phyloP scores from a whole-genome alignment of 1,140 invertebrate species.

The Diprion similis region DNA sequence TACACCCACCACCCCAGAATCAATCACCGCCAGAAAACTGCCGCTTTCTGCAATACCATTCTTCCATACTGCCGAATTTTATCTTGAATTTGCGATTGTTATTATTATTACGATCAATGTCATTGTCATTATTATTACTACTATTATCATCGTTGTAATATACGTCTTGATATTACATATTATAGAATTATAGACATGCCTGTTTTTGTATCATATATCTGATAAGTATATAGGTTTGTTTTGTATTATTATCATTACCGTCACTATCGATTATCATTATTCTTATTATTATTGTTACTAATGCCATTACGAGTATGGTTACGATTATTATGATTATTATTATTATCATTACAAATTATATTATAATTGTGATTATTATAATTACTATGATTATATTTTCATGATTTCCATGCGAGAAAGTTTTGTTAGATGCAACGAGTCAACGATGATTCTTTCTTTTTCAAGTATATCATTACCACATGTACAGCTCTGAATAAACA shows the following conservation, averaged over 20 bases:
- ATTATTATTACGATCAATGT: background rate
- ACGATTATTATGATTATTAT: slow-evolving; percentile 4
- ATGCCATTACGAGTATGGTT: background rate
- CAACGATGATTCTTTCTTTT: background rate
- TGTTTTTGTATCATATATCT: no score
- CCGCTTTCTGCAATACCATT: background rate
- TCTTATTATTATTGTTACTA: background rate
- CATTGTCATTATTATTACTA: slow-evolving; percentile 3
- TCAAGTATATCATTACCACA: slow-evolving; percentile 12
- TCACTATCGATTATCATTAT: slow-evolving; percentile 8
- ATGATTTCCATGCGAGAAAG: background rate
- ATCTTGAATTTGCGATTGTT: background rate
- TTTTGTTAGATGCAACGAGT: background rate
- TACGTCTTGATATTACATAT: no score
- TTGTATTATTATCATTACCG: slow-evolving; percentile 13
- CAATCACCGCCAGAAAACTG: background rate
- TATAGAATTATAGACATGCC: no score
- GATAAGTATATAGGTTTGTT: background rate
- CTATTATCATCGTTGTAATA: background rate
- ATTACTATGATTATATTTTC: slow-evolving; percentile 13
- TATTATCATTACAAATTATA: slow-evolving; percentile 8
- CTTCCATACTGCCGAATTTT: background rate
- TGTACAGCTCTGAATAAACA: slow-evolving; percentile 45
- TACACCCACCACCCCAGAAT: background rate
- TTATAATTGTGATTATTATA: slow-evolving; percentile 17